phyloP scores from a whole-genome alignment of 2,113 vertebrate species.

The Zapus hudsonius region DNA sequence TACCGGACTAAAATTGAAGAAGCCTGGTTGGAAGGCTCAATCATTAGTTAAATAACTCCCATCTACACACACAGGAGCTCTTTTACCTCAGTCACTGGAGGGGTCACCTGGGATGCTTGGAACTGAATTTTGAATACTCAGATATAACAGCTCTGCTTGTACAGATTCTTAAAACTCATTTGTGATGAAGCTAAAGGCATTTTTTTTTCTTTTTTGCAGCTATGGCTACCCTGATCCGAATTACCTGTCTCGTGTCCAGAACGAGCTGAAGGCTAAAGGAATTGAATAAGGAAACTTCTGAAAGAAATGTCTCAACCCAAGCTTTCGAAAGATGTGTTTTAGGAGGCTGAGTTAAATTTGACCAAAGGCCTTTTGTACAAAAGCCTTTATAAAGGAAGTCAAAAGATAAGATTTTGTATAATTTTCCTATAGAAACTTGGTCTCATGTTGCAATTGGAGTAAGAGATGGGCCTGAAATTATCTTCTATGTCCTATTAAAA shows the following conservation, averaged over 20 bases:
- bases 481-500: not conserved
- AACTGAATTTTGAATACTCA: not conserved
- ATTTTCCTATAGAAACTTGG: not conserved
- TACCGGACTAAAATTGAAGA: not conserved
- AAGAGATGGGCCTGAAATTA: not conserved
- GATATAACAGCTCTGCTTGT: not conserved
- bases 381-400: not conserved
- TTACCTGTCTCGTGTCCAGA: slow-evolving; percentile 85
- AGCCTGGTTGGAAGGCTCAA: not conserved
- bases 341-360: not conserved
- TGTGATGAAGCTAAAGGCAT: slow-evolving; percentile 31
- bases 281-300: slow-evolving; percentile 78
- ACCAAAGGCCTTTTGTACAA: slow-evolving; percentile 25
- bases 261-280: slow-evolving; percentile 88
- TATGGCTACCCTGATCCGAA: slow-evolving; percentile 86
- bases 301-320: not conserved
- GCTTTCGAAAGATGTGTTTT: not conserved
- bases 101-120: not conserved
- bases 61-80: not conserved
- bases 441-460: not conserved
- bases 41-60: not conserved
- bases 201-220: slow-evolving; percentile 70
- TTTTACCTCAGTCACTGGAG: not conserved
- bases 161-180: not conserved
- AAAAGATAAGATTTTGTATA: not conserved